Percentiles rank a stretch among this genome's conserved stretches.
Evolutionary conservation across 1,140 invertebrate genomes (phyloP).

Genomic region (Marisa cornuarietis): DNA sequence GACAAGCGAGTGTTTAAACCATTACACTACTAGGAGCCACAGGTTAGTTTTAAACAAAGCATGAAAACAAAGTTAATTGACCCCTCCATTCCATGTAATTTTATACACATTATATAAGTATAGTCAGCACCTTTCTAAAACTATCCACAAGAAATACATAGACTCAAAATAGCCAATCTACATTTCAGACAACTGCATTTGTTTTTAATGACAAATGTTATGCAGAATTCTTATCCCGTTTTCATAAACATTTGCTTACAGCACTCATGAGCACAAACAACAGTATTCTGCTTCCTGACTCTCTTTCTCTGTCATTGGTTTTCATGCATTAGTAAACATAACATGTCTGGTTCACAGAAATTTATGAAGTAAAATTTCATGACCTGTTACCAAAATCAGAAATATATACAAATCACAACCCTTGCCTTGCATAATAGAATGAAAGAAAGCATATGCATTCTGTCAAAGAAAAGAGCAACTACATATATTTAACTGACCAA

Average conservation of each 20-base stretch:
- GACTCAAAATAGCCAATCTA: neutral
- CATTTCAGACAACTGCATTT: neutral
- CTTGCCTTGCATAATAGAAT: neutral
- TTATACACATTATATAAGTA: neutral
- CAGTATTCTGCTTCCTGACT: neutral
- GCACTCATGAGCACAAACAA: neutral
- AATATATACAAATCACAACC: neutral
- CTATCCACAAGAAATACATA: neutral
- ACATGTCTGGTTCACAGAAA: neutral
- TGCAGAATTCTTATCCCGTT: neutral
- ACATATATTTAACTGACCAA: neutral
- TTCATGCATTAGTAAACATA: neutral
- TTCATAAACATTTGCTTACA: neutral
- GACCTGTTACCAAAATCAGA: neutral
- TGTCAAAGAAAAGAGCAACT: neutral
- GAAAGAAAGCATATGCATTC: neutral
- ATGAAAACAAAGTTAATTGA: neutral
- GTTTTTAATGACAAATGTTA: neutral
- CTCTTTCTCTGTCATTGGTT: neutral
- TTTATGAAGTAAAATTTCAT: neutral
- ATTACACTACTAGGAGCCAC: no score
- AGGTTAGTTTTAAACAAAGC: no score
- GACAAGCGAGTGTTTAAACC: no score
- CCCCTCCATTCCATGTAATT: no score
- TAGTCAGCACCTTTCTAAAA: neutral